Conservation (phyloP, 2,113 vertebrate genomes). For the Pomatostomus ruficeps region DNA sequence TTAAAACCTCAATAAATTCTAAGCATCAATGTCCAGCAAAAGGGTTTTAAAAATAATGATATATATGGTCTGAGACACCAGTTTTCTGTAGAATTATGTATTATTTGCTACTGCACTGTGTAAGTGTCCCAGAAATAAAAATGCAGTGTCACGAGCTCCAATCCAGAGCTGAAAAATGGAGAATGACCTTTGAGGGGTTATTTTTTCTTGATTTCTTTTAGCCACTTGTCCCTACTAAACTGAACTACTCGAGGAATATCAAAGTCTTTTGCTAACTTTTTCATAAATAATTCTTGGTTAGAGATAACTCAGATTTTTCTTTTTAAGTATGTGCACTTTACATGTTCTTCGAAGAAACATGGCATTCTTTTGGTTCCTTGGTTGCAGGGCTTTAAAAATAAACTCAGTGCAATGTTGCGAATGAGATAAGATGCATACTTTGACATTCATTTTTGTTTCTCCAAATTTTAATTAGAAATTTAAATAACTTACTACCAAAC, state of each 20-base stretch:
- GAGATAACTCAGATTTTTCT: neutral
- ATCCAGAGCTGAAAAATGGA: neutral
- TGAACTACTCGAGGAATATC: neutral
- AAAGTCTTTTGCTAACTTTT: neutral
- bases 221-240: neutral
- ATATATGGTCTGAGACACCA: neutral
- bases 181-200: neutral
- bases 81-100: neutral
- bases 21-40: neutral
- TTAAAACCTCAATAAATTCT: neutral
- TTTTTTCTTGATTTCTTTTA: neutral
- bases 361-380: slow-evolving; percentile 38
- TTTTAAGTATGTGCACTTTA: neutral
- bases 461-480: slow-evolving; percentile 45
- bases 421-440: slow-evolving; percentile 7
- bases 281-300: neutral
- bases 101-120: neutral
- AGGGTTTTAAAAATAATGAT: rapidly evolving
- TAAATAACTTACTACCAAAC: neutral
- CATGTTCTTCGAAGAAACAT: neutral
- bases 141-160: neutral
- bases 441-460: slow-evolving; percentile 46
- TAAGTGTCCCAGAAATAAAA: neutral
- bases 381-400: slow-evolving; percentile 48
- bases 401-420: slow-evolving; percentile 6